These are phyloP conservation scores for Montipora cactus DNA, from an alignment of 64 coral and sea anemone genomes.

Conservation along the genomic window DNA sequence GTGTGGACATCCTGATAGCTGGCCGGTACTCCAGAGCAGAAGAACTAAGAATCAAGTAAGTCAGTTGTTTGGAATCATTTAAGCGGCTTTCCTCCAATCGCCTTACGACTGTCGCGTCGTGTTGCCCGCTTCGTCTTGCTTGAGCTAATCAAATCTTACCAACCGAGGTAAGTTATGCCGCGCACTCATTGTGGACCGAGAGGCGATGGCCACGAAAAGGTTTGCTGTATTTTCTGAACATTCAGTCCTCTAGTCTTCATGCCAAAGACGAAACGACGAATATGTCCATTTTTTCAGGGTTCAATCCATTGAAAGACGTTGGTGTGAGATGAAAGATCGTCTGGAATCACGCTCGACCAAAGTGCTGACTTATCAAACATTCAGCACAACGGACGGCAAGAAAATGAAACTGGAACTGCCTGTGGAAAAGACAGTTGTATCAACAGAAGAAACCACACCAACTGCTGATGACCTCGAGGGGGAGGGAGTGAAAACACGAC, in stretches of 20 bases:
- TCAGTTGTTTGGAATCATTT: not conserved
- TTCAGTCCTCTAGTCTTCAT: no score
- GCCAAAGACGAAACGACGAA: no score
- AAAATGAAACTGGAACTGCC: constrained; percentile 81
- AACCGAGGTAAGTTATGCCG: no score
- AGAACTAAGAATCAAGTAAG: constrained; percentile 82
- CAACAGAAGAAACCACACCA: constrained; percentile 73
- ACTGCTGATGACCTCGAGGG: constrained; percentile 62
- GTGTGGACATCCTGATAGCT: constrained; percentile 76
- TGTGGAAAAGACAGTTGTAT: constrained; percentile 54
- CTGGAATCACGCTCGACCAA: constrained; percentile 60
- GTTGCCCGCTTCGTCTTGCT: no score
- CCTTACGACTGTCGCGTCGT: not conserved
- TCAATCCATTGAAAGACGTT: constrained; percentile 78
- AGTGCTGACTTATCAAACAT: constrained; percentile 73
- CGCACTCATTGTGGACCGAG: no score
- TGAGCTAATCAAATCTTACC: no score
- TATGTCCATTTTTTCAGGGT: constrained; percentile 47
- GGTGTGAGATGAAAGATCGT: constrained; percentile 72
- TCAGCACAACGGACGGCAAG: constrained; percentile 78
- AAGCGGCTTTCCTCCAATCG: not conserved
- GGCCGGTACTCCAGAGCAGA: constrained; percentile 72
- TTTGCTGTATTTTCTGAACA: no score
- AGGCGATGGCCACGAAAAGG: no score
- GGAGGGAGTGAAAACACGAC: constrained; percentile 58